These are phyloP conservation scores for Euzophera pinguis DNA, from an alignment of 2,888 invertebrate species.

Conservation along the genomic window DNA sequence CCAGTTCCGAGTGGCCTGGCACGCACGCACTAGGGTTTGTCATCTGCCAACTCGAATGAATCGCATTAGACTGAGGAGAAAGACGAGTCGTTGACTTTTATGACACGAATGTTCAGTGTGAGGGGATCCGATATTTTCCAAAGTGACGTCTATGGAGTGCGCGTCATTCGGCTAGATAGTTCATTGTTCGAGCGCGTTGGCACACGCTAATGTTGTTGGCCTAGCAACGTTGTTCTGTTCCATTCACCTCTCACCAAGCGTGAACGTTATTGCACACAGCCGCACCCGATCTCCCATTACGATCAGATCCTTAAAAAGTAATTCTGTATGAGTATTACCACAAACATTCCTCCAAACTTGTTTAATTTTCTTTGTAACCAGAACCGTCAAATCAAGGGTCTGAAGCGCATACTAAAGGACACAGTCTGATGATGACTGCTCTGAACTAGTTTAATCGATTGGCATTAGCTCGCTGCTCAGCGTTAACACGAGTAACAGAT, in stretches of 20 bases:
- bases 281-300: constrained; percentile 31
- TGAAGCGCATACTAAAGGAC: too few species aligned
- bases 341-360: too few species aligned
- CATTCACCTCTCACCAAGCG: constrained; percentile 77
- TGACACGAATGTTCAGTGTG: constrained; percentile 15
- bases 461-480: too few species aligned
- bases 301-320: not conserved
- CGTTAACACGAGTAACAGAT: too few species aligned
- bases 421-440: too few species aligned
- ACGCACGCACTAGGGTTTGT: not conserved
- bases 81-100: constrained; percentile 20
- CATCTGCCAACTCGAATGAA: constrained; percentile 9
- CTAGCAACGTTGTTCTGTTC: constrained; percentile 70
- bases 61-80: constrained; percentile 12
- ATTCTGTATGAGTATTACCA: too few species aligned
- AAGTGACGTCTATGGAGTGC: constrained; percentile 41
- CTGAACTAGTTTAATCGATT: too few species aligned
- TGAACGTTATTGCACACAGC: constrained; percentile 54
- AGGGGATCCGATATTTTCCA: constrained; percentile 20
- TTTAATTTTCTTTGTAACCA: too few species aligned
- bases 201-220: constrained; percentile 70
- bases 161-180: constrained; percentile 65
- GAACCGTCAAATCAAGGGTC: too few species aligned
- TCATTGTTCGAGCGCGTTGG: constrained; percentile 74
- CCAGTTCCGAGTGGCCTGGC: not conserved